Evolutionary conservation across 2,113 vertebrate species (phyloP).

Genomic region (Amia ocellicauda): DNA sequence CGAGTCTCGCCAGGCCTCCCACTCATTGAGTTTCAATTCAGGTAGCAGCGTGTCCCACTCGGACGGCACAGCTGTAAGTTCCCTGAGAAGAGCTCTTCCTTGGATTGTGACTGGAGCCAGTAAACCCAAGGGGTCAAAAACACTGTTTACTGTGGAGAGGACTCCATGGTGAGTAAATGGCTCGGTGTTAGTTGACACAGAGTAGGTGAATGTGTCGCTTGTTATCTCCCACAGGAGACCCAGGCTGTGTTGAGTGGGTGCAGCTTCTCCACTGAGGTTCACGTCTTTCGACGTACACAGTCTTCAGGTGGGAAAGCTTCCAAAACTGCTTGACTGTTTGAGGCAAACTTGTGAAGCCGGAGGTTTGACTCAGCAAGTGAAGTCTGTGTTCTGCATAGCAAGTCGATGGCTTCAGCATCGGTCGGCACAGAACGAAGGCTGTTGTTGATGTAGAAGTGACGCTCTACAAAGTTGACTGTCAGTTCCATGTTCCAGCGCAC

Average conservation of each 20-base stretch:
- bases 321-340: conserved; percentile 15
- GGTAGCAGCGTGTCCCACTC: conserved; percentile 4
- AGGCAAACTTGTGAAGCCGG: neutral
- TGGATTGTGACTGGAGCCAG: conserved; percentile 22
- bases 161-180: conserved; percentile 26
- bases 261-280: conserved; percentile 12
- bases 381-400: neutral
- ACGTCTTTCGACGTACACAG: conserved; percentile 12
- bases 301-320: conserved; percentile 22
- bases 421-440: conserved; percentile 9
- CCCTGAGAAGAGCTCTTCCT: conserved; percentile 23
- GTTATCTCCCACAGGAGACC: conserved; percentile 11
- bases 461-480: conserved; percentile 19
- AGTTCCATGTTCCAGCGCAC: conserved; percentile 18
- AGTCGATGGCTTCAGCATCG: conserved; percentile 1
- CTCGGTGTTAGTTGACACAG: neutral
- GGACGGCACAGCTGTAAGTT: neutral
- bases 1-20: conserved; percentile 15
- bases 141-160: conserved; percentile 16
- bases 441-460: conserved; percentile 19
- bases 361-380: neutral
- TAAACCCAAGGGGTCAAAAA: conserved; percentile 20
- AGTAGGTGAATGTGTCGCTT: conserved; percentile 23
- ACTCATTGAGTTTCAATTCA: conserved; percentile 1
- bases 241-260: conserved; percentile 16